Evolutionary conservation across 2,888 invertebrate genomes (phyloP).

Genomic region (Drosophila ustulata): DNA sequence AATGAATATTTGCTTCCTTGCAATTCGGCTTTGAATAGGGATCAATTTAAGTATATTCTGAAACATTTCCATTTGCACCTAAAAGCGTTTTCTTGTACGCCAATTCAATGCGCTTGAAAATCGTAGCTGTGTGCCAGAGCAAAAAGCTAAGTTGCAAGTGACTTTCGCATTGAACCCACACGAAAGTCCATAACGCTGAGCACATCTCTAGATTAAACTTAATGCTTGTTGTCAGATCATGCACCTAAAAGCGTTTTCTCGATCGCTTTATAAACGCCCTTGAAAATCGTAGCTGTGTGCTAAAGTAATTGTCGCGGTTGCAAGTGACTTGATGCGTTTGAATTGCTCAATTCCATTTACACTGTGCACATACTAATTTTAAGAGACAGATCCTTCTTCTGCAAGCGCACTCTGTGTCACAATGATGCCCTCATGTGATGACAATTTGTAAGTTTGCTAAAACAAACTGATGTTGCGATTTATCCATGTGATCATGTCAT

Average conservation of each 20-base stretch:
- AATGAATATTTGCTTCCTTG: background rate
- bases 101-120: constrained; percentile 65
- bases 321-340: constrained; percentile 32
- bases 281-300: constrained; percentile 68
- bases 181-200: constrained; percentile 46
- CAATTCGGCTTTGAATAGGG: background rate
- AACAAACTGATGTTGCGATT: constrained; percentile 39
- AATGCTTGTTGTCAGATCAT: background rate
- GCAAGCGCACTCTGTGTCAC: constrained; percentile 74
- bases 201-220: constrained; percentile 28
- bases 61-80: constrained; percentile 29
- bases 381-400: constrained; percentile 15
- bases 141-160: constrained; percentile 66
- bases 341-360: constrained; percentile 38
- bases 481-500: constrained; percentile 50
- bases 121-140: constrained; percentile 71
- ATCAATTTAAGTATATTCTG: background rate
- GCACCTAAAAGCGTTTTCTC: constrained; percentile 78
- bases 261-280: constrained; percentile 51
- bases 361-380: constrained; percentile 39
- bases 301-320: constrained; percentile 47
- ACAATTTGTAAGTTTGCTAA: constrained; percentile 51
- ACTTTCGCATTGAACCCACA: constrained; percentile 15
- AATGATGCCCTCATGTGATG: constrained; percentile 51
- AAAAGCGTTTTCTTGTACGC: constrained; percentile 69